Evolutionary conservation across 2,113 vertebrate species (phyloP).

Genomic region (Ceuthmochares aereus): DNA sequence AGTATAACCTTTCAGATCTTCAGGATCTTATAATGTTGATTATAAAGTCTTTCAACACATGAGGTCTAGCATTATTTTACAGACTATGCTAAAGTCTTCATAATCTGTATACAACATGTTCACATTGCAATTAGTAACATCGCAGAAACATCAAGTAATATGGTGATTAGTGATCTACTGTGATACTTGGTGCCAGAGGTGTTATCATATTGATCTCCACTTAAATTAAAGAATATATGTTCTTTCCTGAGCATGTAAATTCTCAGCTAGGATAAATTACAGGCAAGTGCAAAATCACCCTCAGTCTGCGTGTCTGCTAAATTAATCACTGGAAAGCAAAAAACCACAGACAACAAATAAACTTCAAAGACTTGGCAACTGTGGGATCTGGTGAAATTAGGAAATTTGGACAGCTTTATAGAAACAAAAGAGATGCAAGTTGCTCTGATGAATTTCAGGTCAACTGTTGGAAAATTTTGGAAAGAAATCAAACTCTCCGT

Average conservation of each 20-base stretch:
- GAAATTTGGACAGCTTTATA: not conserved
- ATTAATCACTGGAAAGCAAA: constrained; percentile 33
- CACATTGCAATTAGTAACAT: not conserved
- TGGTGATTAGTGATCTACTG: not conserved
- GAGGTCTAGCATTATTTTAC: not conserved
- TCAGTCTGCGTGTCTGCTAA: constrained; percentile 32
- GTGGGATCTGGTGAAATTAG: constrained; percentile 12
- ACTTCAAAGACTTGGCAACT: constrained; percentile 36
- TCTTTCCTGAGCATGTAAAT: not conserved
- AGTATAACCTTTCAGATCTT: not conserved
- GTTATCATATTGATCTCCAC: not conserved
- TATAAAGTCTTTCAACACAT: not conserved
- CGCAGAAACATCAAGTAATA: not conserved
- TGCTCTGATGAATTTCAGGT: constrained; percentile 19
- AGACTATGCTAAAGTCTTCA: not conserved
- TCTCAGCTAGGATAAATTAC: constrained; percentile 22
- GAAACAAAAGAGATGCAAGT: constrained; percentile 3
- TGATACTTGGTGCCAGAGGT: not conserved
- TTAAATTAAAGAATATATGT: not conserved
- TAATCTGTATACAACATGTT: not conserved
- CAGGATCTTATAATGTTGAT: not conserved
- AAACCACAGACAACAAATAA: not conserved
- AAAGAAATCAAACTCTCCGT: constrained; percentile 34
- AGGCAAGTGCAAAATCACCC: constrained; percentile 1
- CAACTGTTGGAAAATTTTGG: constrained; percentile 44